These are phyloP conservation scores for Tylochromis polylepis DNA, from an alignment of 2,113 vertebrate genomes.

Conservation along the genomic window DNA sequence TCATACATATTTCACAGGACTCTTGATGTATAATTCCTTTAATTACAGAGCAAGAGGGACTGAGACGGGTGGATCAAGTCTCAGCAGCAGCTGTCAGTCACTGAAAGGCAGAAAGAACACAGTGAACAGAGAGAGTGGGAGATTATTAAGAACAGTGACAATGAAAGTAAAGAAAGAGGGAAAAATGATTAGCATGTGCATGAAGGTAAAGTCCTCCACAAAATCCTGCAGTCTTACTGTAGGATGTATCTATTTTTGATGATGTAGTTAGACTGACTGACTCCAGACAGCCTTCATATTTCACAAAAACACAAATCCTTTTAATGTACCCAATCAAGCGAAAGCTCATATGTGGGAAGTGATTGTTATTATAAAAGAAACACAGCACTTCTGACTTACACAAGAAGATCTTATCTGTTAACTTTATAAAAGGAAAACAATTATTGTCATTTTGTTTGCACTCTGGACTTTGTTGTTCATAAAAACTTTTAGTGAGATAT, in stretches of 20 bases:
- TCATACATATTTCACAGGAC: constrained; percentile 42
- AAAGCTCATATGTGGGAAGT: background rate
- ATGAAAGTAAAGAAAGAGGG: background rate
- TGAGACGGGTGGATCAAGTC: constrained; percentile 21
- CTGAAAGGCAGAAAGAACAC: background rate
- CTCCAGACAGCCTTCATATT: background rate
- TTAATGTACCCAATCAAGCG: background rate
- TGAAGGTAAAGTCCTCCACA: background rate
- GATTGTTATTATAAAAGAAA: background rate
- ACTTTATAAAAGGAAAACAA: background rate
- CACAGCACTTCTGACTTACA: background rate
- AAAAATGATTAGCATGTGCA: background rate
- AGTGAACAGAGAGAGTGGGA: background rate
- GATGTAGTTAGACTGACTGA: background rate
- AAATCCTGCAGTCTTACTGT: background rate
- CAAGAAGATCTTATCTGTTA: background rate
- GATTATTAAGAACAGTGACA: background rate
- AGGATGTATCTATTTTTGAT: background rate
- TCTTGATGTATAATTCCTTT: constrained; percentile 63
- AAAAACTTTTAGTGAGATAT: background rate
- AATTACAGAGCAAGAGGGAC: constrained; percentile 30
- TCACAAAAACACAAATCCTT: background rate
- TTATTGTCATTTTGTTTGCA: background rate
- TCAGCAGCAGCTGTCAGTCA: constrained; percentile 50
- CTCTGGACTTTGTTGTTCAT: background rate